Percentiles rank a stretch among this genome's conserved stretches.
Conservation (phyloP, 2,797 vertebrate species). For the Pangasius macronema region DNA sequence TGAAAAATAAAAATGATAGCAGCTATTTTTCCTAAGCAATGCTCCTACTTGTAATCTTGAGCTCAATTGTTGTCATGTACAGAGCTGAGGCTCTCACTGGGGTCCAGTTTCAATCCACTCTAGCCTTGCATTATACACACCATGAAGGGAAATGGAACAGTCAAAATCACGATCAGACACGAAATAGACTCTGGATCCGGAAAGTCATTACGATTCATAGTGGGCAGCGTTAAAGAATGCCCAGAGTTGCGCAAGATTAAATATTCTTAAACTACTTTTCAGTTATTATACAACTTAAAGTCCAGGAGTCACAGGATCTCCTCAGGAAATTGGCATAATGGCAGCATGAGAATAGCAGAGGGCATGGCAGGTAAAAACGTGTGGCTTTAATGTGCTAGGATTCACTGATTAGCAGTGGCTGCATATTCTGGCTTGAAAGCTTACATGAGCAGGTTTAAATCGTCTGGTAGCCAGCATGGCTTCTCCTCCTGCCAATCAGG, state of each 20-base stretch:
- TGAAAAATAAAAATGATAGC: background rate
- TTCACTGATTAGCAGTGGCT: conserved; percentile 58
- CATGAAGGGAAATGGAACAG: background rate
- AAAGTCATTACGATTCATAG: too few relatives aligned
- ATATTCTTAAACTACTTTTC: conserved; percentile 37
- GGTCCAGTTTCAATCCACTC: conserved; percentile 3
- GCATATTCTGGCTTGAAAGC: conserved; percentile 49
- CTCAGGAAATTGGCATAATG: conserved; percentile 49
- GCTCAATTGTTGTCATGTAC: background rate
- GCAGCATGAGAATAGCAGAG: conserved; percentile 45
- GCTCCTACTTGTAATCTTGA: background rate
- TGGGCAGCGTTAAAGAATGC: too few relatives aligned
- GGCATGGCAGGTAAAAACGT: conserved; percentile 25
- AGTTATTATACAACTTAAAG: conserved; percentile 55
- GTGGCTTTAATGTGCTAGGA: conserved; percentile 46
- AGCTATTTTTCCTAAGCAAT: background rate
- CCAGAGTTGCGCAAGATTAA: conserved; percentile 15
- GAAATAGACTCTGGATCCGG: too few relatives aligned
- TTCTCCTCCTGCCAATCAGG: conserved; percentile 94
- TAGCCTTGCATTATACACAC: conserved; percentile 18
- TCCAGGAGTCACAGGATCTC: conserved; percentile 63
- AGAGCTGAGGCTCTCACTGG: conserved; percentile 19
- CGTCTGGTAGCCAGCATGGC: conserved; percentile 97
- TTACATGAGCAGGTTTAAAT: conserved; percentile 77
- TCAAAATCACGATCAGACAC: too few relatives aligned